phyloP scores from a whole-genome alignment of 2,797 vertebrate species.

The Distichodus sexfasciatus region DNA sequence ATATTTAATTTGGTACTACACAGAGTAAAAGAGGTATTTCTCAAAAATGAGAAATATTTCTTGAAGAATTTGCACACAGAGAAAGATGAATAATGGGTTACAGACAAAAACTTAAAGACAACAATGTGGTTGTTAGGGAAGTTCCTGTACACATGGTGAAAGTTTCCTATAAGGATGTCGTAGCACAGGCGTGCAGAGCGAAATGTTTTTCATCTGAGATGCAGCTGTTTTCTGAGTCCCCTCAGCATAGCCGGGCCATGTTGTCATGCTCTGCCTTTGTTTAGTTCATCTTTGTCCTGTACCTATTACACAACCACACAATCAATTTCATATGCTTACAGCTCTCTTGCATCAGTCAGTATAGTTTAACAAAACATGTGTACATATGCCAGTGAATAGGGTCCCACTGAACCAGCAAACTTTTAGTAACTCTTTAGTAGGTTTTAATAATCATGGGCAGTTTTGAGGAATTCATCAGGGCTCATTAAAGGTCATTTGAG shows the following conservation, averaged over 20 bases:
- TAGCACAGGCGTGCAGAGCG: constrained; percentile 39
- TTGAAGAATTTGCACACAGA: too few species aligned
- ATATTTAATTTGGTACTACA: too few species aligned
- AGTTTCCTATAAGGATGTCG: constrained; percentile 42
- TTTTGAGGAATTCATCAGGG: too few species aligned
- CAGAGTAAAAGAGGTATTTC: too few species aligned
- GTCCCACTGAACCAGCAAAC: too few species aligned
- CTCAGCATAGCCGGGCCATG: constrained; percentile 36
- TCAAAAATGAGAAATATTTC: not conserved
- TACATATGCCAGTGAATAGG: too few species aligned
- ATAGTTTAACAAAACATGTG: too few species aligned
- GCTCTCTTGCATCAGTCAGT: constrained; percentile 6
- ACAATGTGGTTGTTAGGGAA: constrained; percentile 46
- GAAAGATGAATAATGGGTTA: not conserved
- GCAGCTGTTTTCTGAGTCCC: constrained; percentile 62
- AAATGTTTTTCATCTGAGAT: constrained; percentile 56
- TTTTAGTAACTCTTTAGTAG: too few species aligned
- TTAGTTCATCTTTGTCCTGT: constrained; percentile 34
- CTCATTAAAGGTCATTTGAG: not conserved
- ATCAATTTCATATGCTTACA: constrained; percentile 41
- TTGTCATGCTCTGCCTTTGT: constrained; percentile 39
- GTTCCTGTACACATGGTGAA: constrained; percentile 46
- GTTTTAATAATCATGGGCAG: too few species aligned
- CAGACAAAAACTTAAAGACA: not conserved
- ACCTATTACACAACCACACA: constrained; percentile 31